Percentiles rank a stretch among this genome's conserved stretches.
These are phyloP conservation scores for Lophura nycthemera DNA, from an alignment of 2,113 vertebrate genomes.

Conservation along the genomic window DNA sequence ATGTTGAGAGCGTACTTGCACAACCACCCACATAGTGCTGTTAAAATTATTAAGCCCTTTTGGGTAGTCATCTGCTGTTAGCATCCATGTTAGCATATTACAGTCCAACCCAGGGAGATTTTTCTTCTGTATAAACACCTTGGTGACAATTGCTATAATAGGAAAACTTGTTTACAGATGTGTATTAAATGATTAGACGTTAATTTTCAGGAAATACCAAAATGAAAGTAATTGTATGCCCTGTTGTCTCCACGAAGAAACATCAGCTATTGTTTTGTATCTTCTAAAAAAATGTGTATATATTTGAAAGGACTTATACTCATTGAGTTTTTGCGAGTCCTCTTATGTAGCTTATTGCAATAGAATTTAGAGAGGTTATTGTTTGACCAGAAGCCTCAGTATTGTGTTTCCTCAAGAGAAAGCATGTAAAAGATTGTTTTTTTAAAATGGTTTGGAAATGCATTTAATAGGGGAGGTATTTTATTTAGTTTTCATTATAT, in stretches of 20 bases:
- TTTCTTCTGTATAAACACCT: neutral
- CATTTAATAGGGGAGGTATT: neutral
- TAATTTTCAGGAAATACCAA: neutral
- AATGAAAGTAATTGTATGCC: neutral
- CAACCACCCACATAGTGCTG: neutral
- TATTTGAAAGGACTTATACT: neutral
- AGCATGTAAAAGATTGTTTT: neutral
- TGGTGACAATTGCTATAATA: neutral
- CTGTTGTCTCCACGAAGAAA: neutral
- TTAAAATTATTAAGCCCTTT: neutral
- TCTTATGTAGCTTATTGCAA: neutral
- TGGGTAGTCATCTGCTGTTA: neutral
- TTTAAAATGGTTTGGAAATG: neutral
- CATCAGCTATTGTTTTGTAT: neutral
- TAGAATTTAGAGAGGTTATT: neutral
- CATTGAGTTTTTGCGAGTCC: neutral
- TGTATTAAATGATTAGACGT: neutral
- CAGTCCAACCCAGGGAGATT: neutral
- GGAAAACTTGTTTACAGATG: neutral
- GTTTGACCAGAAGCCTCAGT: neutral
- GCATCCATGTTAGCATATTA: neutral
- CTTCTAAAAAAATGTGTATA: neutral
- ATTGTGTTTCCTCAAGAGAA: neutral
- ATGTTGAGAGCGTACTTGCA: rapidly evolving
- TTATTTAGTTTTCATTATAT: neutral